phyloP scores from a whole-genome alignment of 2,797 vertebrate genomes.

The Neosilurus hyrtlii region DNA sequence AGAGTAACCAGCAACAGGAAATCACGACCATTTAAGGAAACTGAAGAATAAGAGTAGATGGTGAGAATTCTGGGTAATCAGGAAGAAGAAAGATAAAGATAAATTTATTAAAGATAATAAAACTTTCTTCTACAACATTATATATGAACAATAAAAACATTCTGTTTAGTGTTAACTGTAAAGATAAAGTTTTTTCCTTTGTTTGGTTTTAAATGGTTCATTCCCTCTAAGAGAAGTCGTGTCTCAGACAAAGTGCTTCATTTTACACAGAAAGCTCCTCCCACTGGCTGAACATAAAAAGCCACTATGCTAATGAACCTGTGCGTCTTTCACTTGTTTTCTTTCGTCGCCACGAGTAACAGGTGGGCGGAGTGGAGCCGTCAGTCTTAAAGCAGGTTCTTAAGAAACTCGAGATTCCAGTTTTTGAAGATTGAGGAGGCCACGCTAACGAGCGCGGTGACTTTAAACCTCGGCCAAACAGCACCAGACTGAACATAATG shows the following conservation, averaged over 20 bases:
- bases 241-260: conserved; percentile 56
- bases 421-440: conserved; percentile 59
- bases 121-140: neutral
- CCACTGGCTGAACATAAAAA: conserved; percentile 58
- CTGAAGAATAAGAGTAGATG: neutral
- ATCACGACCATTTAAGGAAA: neutral
- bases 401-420: conserved; percentile 56
- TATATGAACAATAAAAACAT: neutral
- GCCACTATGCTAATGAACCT: conserved; percentile 58
- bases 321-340: conserved; percentile 53
- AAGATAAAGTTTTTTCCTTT: neutral
- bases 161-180: no score
- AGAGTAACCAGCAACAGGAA: neutral
- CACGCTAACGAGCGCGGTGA: conserved; percentile 59
- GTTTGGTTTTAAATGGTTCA: no score
- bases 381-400: conserved; percentile 59
- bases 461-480: conserved; percentile 67
- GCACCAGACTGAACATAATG: conserved; percentile 54
- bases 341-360: conserved; percentile 65
- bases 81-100: neutral
- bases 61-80: neutral
- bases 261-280: conserved; percentile 57
- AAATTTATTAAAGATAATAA: neutral
- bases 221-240: neutral
- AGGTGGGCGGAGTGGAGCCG: conserved; percentile 57